Evolutionary conservation across 2,113 vertebrate species (phyloP).

Genomic region (Cacatua alba): DNA sequence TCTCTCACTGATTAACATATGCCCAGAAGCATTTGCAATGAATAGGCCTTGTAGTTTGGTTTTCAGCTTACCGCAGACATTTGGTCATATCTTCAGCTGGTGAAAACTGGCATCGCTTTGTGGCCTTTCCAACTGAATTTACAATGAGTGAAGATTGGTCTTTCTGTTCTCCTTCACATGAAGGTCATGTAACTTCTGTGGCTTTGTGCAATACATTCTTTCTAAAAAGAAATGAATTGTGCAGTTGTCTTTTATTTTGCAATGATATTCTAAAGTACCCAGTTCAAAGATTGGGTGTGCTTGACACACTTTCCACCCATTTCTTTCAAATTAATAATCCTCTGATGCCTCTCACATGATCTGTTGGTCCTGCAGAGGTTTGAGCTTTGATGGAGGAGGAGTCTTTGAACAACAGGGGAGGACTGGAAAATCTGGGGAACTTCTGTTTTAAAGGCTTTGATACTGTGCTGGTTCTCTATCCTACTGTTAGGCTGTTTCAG

Average conservation of each 20-base stretch:
- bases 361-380: constrained; percentile 27
- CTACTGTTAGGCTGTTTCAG: constrained; percentile 5
- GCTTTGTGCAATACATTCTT: constrained; percentile 59
- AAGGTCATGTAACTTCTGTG: constrained; percentile 57
- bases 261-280: constrained; percentile 48
- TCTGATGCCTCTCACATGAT: constrained; percentile 62
- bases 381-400: constrained; percentile 51
- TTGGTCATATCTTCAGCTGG: constrained; percentile 9
- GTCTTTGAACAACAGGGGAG: constrained; percentile 51
- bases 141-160: constrained; percentile 17
- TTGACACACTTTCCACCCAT: constrained; percentile 55
- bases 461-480: background rate
- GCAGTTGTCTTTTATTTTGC: constrained; percentile 64
- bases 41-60: constrained; percentile 5
- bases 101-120: constrained; percentile 36
- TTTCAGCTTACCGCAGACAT: background rate
- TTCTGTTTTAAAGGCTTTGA: background rate
- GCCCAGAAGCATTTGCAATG: constrained; percentile 16
- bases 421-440: constrained; percentile 49
- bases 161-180: constrained; percentile 61
- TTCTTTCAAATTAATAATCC: constrained; percentile 56
- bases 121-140: constrained; percentile 48
- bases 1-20: constrained; percentile 1
- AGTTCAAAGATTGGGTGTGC: constrained; percentile 58
- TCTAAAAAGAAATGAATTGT: constrained; percentile 64